phyloP scores from a whole-genome alignment of 2,888 invertebrate species.

The Timema podura region DNA sequence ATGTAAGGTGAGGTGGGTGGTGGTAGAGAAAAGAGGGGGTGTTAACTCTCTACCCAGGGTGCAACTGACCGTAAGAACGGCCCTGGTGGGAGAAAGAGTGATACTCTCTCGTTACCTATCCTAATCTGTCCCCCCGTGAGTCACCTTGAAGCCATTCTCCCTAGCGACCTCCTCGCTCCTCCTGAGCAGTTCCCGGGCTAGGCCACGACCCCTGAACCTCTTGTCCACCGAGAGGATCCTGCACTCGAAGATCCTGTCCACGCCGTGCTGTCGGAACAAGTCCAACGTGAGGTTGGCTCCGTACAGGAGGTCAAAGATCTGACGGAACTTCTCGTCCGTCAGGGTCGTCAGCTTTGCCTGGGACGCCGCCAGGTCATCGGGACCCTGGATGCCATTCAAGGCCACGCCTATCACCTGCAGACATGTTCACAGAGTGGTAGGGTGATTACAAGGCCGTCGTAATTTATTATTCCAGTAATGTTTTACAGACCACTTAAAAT shows the following conservation, averaged over 20 bases:
- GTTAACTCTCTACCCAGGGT: too few species aligned
- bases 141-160: constrained; percentile 65
- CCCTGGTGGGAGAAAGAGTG: too few species aligned
- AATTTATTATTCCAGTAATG: too few species aligned
- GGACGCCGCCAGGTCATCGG: constrained; percentile 66
- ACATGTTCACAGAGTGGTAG: constrained; percentile 22
- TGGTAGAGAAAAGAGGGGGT: too few species aligned
- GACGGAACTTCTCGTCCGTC: constrained; percentile 67
- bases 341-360: constrained; percentile 60
- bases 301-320: constrained; percentile 73
- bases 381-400: constrained; percentile 69
- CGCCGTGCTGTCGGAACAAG: constrained; percentile 61
- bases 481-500: too few species aligned
- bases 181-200: constrained; percentile 67
- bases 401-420: constrained; percentile 73
- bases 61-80: too few species aligned
- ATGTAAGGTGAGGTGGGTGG: too few species aligned
- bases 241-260: constrained; percentile 71
- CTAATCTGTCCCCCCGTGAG: constrained; percentile 8
- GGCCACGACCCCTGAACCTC: constrained; percentile 65
- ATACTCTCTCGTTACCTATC: too few species aligned
- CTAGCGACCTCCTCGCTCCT: constrained; percentile 63
- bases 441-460: too few species aligned
- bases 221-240: constrained; percentile 75
- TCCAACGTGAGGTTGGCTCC: constrained; percentile 64